Base-by-base conservation (phyloP, 2,113 vertebrate genomes). In the Pomatostomus ruficeps region DNA sequence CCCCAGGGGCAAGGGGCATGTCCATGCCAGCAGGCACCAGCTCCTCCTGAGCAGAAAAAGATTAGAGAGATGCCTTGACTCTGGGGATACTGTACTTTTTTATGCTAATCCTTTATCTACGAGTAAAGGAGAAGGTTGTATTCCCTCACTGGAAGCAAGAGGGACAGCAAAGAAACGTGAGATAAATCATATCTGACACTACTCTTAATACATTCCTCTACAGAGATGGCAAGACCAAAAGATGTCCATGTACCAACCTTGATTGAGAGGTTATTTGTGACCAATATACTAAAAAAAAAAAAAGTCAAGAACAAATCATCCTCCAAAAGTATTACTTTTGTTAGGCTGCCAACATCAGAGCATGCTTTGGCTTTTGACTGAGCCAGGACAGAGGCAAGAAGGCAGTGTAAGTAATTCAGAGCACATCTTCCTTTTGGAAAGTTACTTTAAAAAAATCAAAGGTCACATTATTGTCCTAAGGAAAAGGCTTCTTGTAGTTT, bases 211-310 rank as follows among this genome's bases (percentile, higher is more conserved):
- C 21, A 40, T 43, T 54, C 19, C 46, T 71, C 66, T 54, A 36
- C 66, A 80, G 43, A 75, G 68, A 55, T 49, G 17, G 42, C 55
- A 42, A 57, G 43, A 81, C 65, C 51, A 67, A 48, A 45, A 76
- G 43, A 26, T 73, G 71, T 33, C 67, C 35, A 35, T n/a, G 59
- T 33, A 16, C 40, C 72, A 73, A 90, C 55, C 70, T 84, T 86
- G 84, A 93, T 6, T 71, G 73, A 88, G 62, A 66, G 52, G 35
- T 84, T 87, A 57, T 85, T 89, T 95, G 42, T 84, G 35, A 20
- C 52, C 24, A 82, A 10, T 79, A 40, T 9, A 24, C 43, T 43
- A 14, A 23, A 25, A 36, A 57, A 77, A 28, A 40, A 22, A 63
- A 46, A 3, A 35, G 18, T 49, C 57, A 74, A 85, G 89, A 96